Base-by-base conservation (phyloP, 2,113 vertebrate species). In the Mormyrus iriodes region DNA sequence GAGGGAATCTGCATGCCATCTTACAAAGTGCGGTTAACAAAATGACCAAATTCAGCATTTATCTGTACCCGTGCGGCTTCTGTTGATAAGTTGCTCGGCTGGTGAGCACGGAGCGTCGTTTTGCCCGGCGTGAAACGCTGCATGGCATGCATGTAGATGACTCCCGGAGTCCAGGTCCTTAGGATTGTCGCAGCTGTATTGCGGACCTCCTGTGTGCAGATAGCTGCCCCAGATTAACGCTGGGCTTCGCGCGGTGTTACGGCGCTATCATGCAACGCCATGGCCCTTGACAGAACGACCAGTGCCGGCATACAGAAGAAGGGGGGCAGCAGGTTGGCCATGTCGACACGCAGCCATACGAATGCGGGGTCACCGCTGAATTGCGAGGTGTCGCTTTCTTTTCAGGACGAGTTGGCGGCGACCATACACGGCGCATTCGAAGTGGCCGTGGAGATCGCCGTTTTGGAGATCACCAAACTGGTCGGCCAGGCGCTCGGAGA, bases 351-450 rank as follows among this genome's bases (percentile, higher is more conserved):
- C 42, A 39, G 51, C 31, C 51, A n/a, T 44, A 24, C 51, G 10
- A 31, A 51, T 3, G n/a, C 88, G 15, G 83, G 51, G 21, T 48
- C 76, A 13, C 48, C 31, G 13, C 5, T 44, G 21, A 55, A 52
- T 31, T 53, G 73, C 51, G 90, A 93, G 79, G 90, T 92, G 15
- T 91, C 92, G 19, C 76, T 88, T 46, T 93, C 91, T 31, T 89
- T 95, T 15, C 92, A 94, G 31, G 92, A 95, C 15, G 94, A 95
- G 90, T 93, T 96, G 0, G 92, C 94, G 0, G 92, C 94, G 1
- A 94, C 94, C 0, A 94, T 96, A 1, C 94, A 93, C 3, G 92
- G 93, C 10, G 95, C 95, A 0, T 94, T 96, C 65, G 93, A 95
- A 10, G 94, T 94, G 83, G 95, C 95, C 0, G 93, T 95, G 88